phyloP scores from a whole-genome alignment of 2,888 invertebrate species.

The Tenodera sinensis region DNA sequence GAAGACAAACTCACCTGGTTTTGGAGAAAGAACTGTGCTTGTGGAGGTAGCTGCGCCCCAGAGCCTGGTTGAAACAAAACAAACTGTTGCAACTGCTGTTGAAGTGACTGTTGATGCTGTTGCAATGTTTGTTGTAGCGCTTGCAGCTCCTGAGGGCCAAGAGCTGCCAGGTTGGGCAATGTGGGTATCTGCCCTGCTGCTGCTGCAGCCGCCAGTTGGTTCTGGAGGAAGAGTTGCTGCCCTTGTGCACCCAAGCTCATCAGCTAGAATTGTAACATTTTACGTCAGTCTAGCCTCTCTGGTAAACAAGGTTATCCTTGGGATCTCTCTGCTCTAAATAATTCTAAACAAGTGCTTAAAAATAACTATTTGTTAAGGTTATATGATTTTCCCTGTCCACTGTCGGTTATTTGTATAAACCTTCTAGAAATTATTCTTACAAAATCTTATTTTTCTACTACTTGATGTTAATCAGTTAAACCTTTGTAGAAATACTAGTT shows the following conservation, averaged over 20 bases:
- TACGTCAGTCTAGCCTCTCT: no score
- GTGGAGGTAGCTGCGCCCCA: conserved; percentile 51
- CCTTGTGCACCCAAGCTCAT: conserved; percentile 41
- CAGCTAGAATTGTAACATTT: conserved; percentile 35
- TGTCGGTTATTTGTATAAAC: no score
- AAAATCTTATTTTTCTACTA: no score
- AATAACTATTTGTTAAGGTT: no score
- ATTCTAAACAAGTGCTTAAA: no score
- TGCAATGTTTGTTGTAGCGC: conserved; percentile 56
- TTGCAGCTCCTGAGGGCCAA: conserved; percentile 45
- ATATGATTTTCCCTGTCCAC: no score
- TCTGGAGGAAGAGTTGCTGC: conserved; percentile 42
- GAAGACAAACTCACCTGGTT: conserved; percentile 69
- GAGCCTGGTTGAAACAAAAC: conserved; percentile 58
- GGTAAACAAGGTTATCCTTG: no score
- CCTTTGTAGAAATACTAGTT: no score
- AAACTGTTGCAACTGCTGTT: conserved; percentile 61
- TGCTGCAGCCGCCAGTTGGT: conserved; percentile 43
- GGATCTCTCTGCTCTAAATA: no score
- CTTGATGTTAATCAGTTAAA: no score
- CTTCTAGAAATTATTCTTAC: no score
- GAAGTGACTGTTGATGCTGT: conserved; percentile 60
- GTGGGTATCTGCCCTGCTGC: conserved; percentile 37
- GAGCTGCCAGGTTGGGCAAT: conserved; percentile 39
- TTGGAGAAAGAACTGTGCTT: conserved; percentile 71